Base-by-base conservation (phyloP, 2,888 invertebrate species). In the Drosophila neoperkinsi region DNA sequence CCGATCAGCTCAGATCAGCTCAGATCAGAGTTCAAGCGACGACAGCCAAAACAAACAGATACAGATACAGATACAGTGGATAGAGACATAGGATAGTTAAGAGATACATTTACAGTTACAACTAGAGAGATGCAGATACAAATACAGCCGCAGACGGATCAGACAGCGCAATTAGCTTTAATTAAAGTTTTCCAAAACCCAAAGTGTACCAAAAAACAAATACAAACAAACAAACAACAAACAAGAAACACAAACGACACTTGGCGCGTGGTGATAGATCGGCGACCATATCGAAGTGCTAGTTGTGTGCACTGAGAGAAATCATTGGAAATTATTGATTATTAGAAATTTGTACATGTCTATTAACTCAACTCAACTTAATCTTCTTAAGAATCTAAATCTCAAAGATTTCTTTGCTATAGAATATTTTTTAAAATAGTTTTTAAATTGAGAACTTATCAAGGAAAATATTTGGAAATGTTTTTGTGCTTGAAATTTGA, bases 201-300 rank as follows among this genome's bases (percentile, higher is more conserved):
- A 88, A 81, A 85, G 86, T 79, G 83, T 83, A 79, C 76, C 77
- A 74, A 82, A 77, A 70, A 74, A 43, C 33, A 43, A 36, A 31
- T 28, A 28, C 28, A 71, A 53, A 25, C 10, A 13, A 28, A 33
- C n/a, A 36, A 16, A 31, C 49, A 49, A 28, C 28, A 34, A 38
- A 7, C 18, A 50, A 46, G 25, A 25, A 28, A 25, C 25, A 31
- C 59, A 55, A 59, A 65, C 74, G 70, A 81, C 79, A 82, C 78
- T 87, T 87, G 89, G 88, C 87, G 87, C 90, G 85, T 88, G 87
- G 85, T 89, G 80, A 81, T 88, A 90, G 90, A 85, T 81, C 79
- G 74, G 68, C 57, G 67, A 66, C 53, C 59, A 62, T 43, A 62
- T 66, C 61, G 38, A 66, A 71, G 67, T 57, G 56, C 28, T 38